These are phyloP conservation scores for Campylomormyrus tamandua DNA, from an alignment of 2,113 vertebrate species.

Conservation along the genomic window DNA sequence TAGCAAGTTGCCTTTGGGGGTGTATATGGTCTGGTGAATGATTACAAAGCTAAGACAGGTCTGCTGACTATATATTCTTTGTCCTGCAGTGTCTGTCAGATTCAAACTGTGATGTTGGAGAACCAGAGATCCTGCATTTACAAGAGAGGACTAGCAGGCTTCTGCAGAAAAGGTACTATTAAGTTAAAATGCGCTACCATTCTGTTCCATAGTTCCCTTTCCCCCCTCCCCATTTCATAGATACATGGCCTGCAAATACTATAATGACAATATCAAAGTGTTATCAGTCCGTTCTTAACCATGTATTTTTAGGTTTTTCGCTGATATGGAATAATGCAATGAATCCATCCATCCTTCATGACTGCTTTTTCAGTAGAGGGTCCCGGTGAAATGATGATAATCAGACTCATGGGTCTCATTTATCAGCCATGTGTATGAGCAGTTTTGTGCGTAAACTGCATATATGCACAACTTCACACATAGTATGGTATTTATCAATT, in stretches of 20 bases:
- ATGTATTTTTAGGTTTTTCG: neutral
- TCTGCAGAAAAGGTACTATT: constrained; percentile 63
- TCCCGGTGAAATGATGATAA: neutral
- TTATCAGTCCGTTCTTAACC: neutral
- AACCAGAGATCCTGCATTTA: constrained; percentile 63
- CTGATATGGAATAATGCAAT: neutral
- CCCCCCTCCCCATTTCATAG: neutral
- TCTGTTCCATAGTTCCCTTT: neutral
- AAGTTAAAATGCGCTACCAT: neutral
- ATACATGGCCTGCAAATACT: neutral
- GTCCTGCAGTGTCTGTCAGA: constrained; percentile 50
- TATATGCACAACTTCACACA: neutral
- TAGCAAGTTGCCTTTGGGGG: too few species aligned
- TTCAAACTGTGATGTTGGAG: constrained; percentile 51
- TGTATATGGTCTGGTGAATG: neutral
- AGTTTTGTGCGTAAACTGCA: neutral
- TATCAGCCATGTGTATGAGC: neutral
- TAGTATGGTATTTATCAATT: neutral
- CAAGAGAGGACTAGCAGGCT: constrained; percentile 67
- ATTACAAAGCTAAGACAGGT: neutral
- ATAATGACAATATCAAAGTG: neutral
- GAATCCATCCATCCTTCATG: neutral
- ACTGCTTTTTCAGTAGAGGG: neutral
- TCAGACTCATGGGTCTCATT: neutral
- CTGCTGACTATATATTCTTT: neutral